Evolutionary conservation across 2,113 vertebrate species (phyloP).

Genomic region (Phrynosoma blainvillii): DNA sequence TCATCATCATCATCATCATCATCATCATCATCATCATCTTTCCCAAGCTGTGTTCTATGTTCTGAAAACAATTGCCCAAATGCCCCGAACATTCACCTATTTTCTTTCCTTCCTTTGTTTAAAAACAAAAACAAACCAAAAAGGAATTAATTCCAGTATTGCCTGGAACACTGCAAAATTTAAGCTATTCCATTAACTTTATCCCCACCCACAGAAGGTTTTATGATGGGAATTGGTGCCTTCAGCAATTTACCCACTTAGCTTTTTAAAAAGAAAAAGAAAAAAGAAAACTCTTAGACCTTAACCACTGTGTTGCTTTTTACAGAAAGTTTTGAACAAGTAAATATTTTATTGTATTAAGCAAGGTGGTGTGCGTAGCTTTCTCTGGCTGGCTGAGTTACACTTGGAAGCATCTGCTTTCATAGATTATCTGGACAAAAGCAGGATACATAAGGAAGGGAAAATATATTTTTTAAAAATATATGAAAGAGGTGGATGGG

Average conservation of each 20-base stretch:
- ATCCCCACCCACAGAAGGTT: conserved; percentile 30
- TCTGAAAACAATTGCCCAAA: too few species aligned
- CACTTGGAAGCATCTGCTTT: background rate
- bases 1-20: too few species aligned
- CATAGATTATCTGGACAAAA: background rate
- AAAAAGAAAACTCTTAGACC: background rate
- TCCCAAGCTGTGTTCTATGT: too few species aligned
- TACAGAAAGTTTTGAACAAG: conserved; percentile 33
- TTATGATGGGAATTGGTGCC: conserved; percentile 37
- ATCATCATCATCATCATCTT: too few species aligned
- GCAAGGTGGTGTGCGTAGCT: background rate
- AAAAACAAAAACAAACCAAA: too few species aligned
- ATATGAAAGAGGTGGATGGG: background rate
- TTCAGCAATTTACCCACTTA: background rate
- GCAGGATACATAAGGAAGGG: background rate
- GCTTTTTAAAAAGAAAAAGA: too few species aligned
- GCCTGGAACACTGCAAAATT: background rate
- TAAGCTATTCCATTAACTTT: conserved; percentile 57
- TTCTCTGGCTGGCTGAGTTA: background rate
- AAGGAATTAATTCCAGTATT: conserved; percentile 46
- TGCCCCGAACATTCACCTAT: too few species aligned
- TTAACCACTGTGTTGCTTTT: conserved; percentile 26
- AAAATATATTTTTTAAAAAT: background rate
- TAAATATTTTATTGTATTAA: conserved; percentile 60
- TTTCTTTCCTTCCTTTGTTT: too few species aligned